phyloP scores from a whole-genome alignment of 2,113 vertebrate species.

The Atlantisia rogersi region DNA sequence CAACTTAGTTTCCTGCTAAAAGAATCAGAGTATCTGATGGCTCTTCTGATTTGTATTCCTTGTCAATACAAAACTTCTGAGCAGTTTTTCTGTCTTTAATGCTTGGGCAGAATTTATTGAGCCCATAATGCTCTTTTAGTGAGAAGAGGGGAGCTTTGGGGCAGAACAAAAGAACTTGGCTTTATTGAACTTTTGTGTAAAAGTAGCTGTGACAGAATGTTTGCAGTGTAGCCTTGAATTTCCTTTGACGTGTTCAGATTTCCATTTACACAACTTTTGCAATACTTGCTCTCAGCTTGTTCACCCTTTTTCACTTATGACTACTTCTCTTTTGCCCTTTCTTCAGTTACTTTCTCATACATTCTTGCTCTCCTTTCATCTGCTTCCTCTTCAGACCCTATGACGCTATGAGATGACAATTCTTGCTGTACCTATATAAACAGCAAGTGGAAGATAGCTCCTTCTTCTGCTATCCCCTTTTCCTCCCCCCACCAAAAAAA shows the following conservation, averaged over 20 bases:
- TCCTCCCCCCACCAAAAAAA: background rate
- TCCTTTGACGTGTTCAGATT: background rate
- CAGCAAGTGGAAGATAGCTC: background rate
- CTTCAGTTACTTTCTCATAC: background rate
- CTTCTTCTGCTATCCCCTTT: background rate
- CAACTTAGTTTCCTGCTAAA: background rate
- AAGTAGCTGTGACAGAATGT: background rate
- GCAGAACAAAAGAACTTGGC: background rate
- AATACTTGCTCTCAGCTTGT: background rate
- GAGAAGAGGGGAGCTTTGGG: background rate
- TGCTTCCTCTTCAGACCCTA: background rate
- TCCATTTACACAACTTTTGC: background rate
- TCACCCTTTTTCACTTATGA: background rate
- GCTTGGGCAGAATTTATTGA: background rate
- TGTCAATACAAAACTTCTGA: background rate
- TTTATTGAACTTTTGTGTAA: background rate
- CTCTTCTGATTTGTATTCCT: background rate
- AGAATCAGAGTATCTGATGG: background rate
- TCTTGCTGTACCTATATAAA: background rate
- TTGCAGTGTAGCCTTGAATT: background rate
- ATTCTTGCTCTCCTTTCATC: background rate
- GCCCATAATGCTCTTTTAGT: background rate
- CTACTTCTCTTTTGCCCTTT: background rate
- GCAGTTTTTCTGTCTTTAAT: background rate
- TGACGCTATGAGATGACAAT: background rate